These are phyloP conservation scores for Pseudomyrmex sp. DNA, from an alignment of 1,140 invertebrate genomes.

Conservation along the genomic window DNA sequence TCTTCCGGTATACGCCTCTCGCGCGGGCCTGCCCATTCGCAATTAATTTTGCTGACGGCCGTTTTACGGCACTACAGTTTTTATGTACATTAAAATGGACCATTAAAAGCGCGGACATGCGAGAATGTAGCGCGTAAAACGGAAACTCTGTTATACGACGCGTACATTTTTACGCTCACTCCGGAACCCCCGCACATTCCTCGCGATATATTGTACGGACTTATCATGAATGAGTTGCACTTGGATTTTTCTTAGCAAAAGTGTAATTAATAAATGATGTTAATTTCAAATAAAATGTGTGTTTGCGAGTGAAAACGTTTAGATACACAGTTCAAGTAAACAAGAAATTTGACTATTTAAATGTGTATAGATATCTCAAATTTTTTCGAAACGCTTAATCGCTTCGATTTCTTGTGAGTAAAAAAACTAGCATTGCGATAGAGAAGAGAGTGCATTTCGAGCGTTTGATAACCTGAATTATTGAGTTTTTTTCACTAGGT, in stretches of 20 bases:
- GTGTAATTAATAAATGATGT: neutral
- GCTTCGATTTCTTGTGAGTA: neutral
- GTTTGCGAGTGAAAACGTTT: too few species aligned
- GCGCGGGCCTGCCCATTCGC: conserved; percentile 21
- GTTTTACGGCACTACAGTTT: conserved; percentile 30
- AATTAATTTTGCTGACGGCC: conserved; percentile 41
- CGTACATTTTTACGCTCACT: conserved; percentile 1
- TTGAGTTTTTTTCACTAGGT: too few species aligned
- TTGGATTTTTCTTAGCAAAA: neutral
- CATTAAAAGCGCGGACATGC: conserved; percentile 35
- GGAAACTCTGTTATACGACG: conserved; percentile 29
- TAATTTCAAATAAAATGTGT: too few species aligned
- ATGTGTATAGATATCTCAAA: too few species aligned
- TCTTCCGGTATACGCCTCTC: conserved; percentile 29
- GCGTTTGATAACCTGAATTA: too few species aligned
- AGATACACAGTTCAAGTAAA: too few species aligned
- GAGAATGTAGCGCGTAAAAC: conserved; percentile 42
- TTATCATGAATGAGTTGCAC: neutral
- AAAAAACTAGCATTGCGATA: neutral
- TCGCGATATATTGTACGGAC: neutral
- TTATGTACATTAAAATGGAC: conserved; percentile 34
- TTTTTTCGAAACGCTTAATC: neutral
- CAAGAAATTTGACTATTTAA: too few species aligned
- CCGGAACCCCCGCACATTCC: neutral
- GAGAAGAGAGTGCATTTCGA: too few species aligned